A percentile compares a stretch with the other conserved stretches of the same genome.
phyloP scores from a whole-genome alignment of 2,113 vertebrate genomes.

The Neopipo cinnamomea region DNA sequence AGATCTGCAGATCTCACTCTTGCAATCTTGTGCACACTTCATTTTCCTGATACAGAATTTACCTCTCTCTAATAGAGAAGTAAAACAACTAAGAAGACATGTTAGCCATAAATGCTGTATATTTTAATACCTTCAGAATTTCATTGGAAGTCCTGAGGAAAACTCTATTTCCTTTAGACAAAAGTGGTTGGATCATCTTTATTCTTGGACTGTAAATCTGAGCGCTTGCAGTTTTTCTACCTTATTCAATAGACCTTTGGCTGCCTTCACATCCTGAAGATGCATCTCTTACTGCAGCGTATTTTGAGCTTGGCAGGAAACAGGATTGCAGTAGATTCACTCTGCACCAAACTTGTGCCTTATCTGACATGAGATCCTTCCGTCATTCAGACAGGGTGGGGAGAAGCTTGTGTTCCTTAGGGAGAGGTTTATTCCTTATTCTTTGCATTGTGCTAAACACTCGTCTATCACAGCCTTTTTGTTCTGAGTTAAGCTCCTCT shows the following conservation, averaged over 20 bases:
- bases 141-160: neutral
- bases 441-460: neutral
- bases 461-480: neutral
- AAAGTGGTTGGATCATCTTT: neutral
- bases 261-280: constrained; percentile 50
- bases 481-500: neutral
- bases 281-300: constrained; percentile 28
- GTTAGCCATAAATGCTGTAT: accelerated
- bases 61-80: neutral
- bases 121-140: neutral
- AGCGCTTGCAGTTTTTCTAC: neutral
- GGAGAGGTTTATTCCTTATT: neutral
- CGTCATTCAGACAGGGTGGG: neutral
- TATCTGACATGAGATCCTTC: neutral
- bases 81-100: neutral
- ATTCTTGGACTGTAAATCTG: constrained; percentile 5
- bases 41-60: neutral
- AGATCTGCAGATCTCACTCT: neutral
- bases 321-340: constrained; percentile 49
- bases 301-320: constrained; percentile 52
- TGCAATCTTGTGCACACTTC: neutral
- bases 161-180: neutral
- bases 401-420: neutral
- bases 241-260: constrained; percentile 40
- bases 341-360: constrained; percentile 3